phyloP scores from a whole-genome alignment of 2,888 invertebrate genomes.

The Linnaemya vulpina region DNA sequence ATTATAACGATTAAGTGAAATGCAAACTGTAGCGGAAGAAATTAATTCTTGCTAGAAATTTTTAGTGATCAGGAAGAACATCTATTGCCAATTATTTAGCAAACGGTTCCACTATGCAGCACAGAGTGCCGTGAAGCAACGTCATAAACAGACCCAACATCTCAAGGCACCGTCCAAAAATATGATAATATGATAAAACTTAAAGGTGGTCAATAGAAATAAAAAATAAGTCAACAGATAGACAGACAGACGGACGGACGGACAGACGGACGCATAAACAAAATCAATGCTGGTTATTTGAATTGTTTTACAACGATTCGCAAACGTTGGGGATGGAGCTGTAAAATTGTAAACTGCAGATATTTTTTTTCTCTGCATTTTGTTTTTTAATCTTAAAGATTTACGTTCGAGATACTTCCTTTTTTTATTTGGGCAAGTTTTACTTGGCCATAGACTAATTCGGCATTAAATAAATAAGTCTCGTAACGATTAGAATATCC shows the following conservation, averaged over 20 bases:
- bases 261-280: background rate
- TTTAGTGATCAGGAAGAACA: too few relatives aligned
- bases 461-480: constrained; percentile 33
- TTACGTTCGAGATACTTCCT: constrained; percentile 39
- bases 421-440: background rate
- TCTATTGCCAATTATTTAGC: background rate
- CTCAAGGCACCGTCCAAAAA: constrained; percentile 48
- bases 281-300: constrained; percentile 49
- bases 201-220: constrained; percentile 67
- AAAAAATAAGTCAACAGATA: constrained; percentile 18
- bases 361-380: background rate
- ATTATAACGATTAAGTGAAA: too few relatives aligned
- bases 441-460: background rate
- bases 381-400: constrained; percentile 45
- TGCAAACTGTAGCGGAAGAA: too few relatives aligned
- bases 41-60: too few relatives aligned
- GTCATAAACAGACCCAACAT: constrained; percentile 32
- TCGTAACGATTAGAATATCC: constrained; percentile 47
- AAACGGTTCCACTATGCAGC: background rate
- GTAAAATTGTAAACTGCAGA: constrained; percentile 46
- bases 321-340: constrained; percentile 60
- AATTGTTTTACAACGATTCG: constrained; percentile 63
- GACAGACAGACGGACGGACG: background rate
- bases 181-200: constrained; percentile 69
- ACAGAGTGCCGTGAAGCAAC: background rate